Evolutionary conservation across 2,113 vertebrate species (phyloP).

Genomic region (Centropristis striata): DNA sequence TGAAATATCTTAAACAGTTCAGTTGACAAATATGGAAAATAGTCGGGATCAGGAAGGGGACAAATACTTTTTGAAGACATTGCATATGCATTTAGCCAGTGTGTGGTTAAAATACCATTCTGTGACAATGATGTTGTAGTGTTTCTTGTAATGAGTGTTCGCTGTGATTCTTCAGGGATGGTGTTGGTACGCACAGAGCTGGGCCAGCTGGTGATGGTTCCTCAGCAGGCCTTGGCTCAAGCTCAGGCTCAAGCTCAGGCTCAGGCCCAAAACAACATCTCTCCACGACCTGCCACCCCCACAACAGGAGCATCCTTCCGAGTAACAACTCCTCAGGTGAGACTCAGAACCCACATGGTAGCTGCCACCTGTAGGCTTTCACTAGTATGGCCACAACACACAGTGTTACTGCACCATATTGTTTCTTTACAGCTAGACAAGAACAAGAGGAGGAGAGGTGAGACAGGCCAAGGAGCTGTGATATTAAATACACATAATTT

Average conservation of each 20-base stretch:
- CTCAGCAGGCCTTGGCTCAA: conserved; percentile 90
- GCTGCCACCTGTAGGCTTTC: not conserved
- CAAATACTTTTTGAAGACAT: too few species aligned
- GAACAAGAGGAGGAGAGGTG: not conserved
- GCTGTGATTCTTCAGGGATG: conserved; percentile 84
- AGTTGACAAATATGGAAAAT: too few species aligned
- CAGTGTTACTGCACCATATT: not conserved
- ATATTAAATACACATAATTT: not conserved
- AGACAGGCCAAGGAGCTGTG: not conserved
- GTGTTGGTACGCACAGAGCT: conserved; percentile 90
- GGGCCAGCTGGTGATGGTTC: conserved; percentile 91
- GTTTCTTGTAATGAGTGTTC: conserved; percentile 26
- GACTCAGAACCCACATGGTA: conserved; percentile 11
- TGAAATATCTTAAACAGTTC: too few species aligned
- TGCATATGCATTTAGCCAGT: conserved; percentile 4
- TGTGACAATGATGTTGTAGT: not conserved
- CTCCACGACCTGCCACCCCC: conserved; percentile 86
- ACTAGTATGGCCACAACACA: not conserved
- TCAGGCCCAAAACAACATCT: conserved; percentile 87
- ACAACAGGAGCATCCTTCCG: conserved; percentile 87
- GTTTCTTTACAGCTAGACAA: conserved; percentile 1
- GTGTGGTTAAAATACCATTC: not conserved
- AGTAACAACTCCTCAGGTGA: conserved; percentile 89
- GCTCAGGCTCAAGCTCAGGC: conserved; percentile 86
- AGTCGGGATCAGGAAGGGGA: too few species aligned